Percentiles rank a stretch among this genome's conserved stretches.
phyloP scores from a whole-genome alignment of 2,888 invertebrate species.

The Aproaerema taeniolella region DNA sequence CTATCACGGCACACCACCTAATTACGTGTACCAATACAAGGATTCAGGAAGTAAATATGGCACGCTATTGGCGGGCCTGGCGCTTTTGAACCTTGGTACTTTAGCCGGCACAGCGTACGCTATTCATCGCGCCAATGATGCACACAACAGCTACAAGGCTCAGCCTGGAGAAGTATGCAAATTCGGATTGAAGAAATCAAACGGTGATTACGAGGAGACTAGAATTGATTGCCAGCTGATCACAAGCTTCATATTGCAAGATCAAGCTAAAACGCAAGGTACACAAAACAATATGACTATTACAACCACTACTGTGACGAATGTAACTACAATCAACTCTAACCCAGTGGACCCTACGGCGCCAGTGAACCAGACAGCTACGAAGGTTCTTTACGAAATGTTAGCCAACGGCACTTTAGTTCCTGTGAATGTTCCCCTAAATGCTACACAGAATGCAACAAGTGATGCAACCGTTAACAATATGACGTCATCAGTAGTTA shows the following conservation, averaged over 20 bases:
- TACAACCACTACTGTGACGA: slow-evolving; percentile 51
- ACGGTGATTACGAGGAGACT: slow-evolving; percentile 63
- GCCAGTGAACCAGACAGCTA: slow-evolving; percentile 15
- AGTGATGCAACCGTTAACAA: slow-evolving; percentile 25
- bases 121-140: slow-evolving; percentile 21
- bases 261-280: slow-evolving; percentile 28
- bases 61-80: slow-evolving; percentile 55
- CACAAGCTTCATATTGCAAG: slow-evolving; percentile 55
- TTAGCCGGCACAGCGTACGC: slow-evolving; percentile 45
- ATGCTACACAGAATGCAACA: slow-evolving; percentile 30
- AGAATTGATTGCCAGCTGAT: slow-evolving; percentile 62
- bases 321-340: slow-evolving; percentile 50
- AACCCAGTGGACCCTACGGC: slow-evolving; percentile 24
- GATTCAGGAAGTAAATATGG: slow-evolving; percentile 66
- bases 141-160: slow-evolving; percentile 35
- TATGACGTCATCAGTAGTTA: slow-evolving; percentile 40
- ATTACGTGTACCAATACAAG: slow-evolving; percentile 59
- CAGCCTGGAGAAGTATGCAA: slow-evolving; percentile 59
- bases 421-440: slow-evolving; percentile 35
- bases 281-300: slow-evolving; percentile 37
- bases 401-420: slow-evolving; percentile 56
- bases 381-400: slow-evolving; percentile 39
- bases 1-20: slow-evolving; percentile 54
- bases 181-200: slow-evolving; percentile 57
- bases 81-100: slow-evolving; percentile 59